Evolutionary conservation across 2,888 invertebrate species (phyloP), one percentile per base, ranked within the genome.

Genomic region (Agrotis ipsilon): DNA sequence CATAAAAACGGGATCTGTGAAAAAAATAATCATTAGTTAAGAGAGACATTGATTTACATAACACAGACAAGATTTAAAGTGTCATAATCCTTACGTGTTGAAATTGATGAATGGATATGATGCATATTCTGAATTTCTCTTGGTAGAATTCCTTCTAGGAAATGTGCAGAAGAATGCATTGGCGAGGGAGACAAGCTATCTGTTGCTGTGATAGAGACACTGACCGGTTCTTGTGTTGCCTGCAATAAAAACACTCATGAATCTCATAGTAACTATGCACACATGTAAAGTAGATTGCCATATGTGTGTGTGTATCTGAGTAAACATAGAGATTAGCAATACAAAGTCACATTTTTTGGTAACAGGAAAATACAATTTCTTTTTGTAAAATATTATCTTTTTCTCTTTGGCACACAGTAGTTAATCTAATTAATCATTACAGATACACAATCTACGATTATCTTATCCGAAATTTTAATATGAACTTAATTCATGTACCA

Each of bases 111-210:
- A 97, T 0, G 99, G 99, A 95, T 98, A 99, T 51, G 96, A 96
- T 32, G 96, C 94, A 91, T 98, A 98, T 89, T 98, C 98, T 0
- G 97, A 97, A 24, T 96, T 96, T 16, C 93, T 94, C 88, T 97
- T 97, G 7, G 95, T 94, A 0, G 97, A 97, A 88, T 98, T 98
- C 55, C 98, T 96, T 80, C 98, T 96, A 0, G 99, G 99, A 94
- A 98, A 99, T 48, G 99, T 99, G 92, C 99, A 99, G 84, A 99
- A 97, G 94, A 99, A 99, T 18, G 98, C 99, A 95, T 99, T 99
- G 0, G 99, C 99, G 76, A 99, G 92, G n/a, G 64, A 99, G 94
- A 86, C 98, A 97, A 0, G 98, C 97, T 67, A 98, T 97, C 96
- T 99, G 99, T 65, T 97, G 94, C 88, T 98, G 98, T 61, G 97